Evolutionary conservation across 2,888 invertebrate species (phyloP), one percentile per base, ranked within the genome.

Genomic region (Apodemia duryi): DNA sequence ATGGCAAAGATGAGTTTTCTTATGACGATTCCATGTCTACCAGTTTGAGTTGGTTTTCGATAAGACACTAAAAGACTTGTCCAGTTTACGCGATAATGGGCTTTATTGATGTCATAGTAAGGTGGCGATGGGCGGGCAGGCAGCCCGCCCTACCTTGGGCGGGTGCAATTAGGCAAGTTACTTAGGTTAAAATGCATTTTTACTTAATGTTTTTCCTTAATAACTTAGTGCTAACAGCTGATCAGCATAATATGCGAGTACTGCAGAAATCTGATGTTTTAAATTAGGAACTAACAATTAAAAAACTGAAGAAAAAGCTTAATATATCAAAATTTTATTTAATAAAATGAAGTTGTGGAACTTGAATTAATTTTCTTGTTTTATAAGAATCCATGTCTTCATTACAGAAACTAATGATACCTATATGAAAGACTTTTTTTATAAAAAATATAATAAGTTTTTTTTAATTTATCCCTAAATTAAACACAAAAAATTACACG

Each of bases 11-110:
- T 69, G 72, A 69, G 67, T 76, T 81, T 81, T 82, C 86, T 90
- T 91, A 82, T 81, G 87, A 84, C 89, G 77, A 85, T 90, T 76
- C 78, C 73, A 82, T 81, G 90, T 90, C 90, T 91, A 71, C 81
- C 72, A 75, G 74, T 74, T 77, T 71, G 76, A 74, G 78, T 77
- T 79, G 80, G 81, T 83, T 83, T 83, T 82, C 81, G 82, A 80
- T 82, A 88, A 87, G 90, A 86, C 82, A 84, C 82, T 84, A 88
- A 85, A 82, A 82, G 84, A 80, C 81, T 73, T 75, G 72, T 74
- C 73, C 73, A 73, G 73, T 75, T 73, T 76, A 77, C 71, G 77
- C 81, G 79, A 90, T 84, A 83, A 81, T 85, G 78, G 76, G 67
- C 75, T 80, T 81, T 89, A 86, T 84, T 79, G 77, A 71, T 66